phyloP scores from a whole-genome alignment of 2,113 vertebrate species.

The Sinocyclocheilus rhinocerous region DNA sequence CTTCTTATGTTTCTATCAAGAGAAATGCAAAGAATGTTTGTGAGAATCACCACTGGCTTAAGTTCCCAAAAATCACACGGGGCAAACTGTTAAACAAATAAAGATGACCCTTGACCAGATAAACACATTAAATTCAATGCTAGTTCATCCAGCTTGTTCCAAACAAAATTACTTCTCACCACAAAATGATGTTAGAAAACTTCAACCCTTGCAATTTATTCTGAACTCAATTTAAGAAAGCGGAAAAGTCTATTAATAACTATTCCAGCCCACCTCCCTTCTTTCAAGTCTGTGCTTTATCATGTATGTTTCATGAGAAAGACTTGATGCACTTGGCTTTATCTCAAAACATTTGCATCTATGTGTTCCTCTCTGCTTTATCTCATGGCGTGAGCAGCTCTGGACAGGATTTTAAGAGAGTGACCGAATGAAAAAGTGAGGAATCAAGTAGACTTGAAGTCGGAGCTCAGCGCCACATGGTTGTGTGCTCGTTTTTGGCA shows the following conservation, averaged over 20 bases:
- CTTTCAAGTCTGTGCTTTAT: not conserved
- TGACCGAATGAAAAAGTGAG: not conserved
- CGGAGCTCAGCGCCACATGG: slow-evolving; percentile 26
- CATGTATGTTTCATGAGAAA: not conserved
- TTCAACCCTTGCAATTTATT: not conserved
- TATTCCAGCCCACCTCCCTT: not conserved
- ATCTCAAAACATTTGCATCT: not conserved
- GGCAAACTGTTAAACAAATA: not conserved
- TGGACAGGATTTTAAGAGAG: not conserved
- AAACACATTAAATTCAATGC: not conserved
- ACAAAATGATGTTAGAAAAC: not conserved
- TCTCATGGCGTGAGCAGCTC: not conserved
- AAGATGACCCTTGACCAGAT: not conserved
- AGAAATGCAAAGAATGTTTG: not conserved
- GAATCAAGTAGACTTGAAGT: slow-evolving; percentile 7
- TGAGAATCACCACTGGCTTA: not conserved
- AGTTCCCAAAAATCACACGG: not conserved
- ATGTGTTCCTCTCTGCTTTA: not conserved
- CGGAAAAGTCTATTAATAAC: not conserved
- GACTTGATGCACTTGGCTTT: not conserved
- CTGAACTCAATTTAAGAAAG: not conserved
- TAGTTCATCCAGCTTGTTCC: not conserved
- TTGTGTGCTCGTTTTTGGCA: slow-evolving; percentile 45
- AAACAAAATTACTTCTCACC: not conserved
- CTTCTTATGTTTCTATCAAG: not conserved